Evolutionary conservation across 2,797 vertebrate genomes (phyloP).

Genomic region (Poecilia wingei): DNA sequence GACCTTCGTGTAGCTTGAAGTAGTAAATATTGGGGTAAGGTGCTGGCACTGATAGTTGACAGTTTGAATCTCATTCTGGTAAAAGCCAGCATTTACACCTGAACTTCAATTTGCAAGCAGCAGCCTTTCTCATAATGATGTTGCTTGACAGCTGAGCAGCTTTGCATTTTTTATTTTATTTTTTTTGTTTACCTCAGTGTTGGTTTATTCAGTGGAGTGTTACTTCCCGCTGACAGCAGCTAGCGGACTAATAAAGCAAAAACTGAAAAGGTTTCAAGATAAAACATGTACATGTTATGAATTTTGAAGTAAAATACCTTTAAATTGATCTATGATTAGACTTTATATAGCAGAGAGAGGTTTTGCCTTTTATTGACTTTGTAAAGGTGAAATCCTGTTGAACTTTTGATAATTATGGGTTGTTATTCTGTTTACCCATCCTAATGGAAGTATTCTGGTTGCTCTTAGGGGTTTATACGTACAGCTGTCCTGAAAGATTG

Average conservation of each 20-base stretch:
- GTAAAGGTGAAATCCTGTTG: not conserved
- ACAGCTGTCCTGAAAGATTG: not conserved
- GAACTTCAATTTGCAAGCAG: slow-evolving; percentile 12
- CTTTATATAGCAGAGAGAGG: not conserved
- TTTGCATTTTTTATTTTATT: not conserved
- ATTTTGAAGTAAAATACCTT: not conserved
- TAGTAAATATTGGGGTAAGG: slow-evolving; percentile 47
- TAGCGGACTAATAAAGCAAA: not conserved
- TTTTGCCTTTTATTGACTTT: not conserved
- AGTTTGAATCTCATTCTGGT: slow-evolving; percentile 14
- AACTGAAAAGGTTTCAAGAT: not conserved
- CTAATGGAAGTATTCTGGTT: not conserved
- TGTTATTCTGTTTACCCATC: not conserved
- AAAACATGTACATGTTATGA: not conserved
- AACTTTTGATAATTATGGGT: not conserved
- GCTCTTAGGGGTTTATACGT: not conserved
- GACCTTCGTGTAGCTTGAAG: slow-evolving; percentile 36
- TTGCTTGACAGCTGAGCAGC: slow-evolving; percentile 8
- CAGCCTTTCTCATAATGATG: slow-evolving; percentile 8
- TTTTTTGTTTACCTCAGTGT: not conserved
- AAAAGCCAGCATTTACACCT: slow-evolving; percentile 10
- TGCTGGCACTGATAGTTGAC: slow-evolving; percentile 10
- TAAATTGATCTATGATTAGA: not conserved
- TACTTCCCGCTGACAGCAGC: not conserved
- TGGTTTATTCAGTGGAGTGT: slow-evolving; percentile 21